Conservation (phyloP, 2,113 vertebrate species). For the Pedionomus torquatus region DNA sequence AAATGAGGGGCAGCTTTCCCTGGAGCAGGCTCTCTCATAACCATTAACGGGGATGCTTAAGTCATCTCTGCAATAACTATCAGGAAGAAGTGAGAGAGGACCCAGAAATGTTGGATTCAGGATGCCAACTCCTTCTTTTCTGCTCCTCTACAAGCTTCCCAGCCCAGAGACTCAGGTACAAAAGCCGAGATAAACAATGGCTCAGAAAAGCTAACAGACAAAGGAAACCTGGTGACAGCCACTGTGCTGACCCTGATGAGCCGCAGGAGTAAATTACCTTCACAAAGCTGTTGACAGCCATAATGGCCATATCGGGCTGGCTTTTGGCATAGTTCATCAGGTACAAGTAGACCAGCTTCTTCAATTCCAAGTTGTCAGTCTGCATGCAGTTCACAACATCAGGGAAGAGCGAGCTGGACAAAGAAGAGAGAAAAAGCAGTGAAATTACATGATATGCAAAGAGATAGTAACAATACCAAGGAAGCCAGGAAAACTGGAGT, state of each 20-base stretch:
- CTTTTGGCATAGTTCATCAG: slow-evolving; percentile 99
- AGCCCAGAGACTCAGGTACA: background rate
- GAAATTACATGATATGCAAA: background rate
- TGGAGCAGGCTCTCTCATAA: background rate
- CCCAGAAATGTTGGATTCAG: background rate
- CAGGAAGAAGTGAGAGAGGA: background rate
- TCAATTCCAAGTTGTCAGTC: slow-evolving; percentile 97
- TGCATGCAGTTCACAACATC: slow-evolving; percentile 99
- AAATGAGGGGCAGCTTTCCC: background rate
- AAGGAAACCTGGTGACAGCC: background rate
- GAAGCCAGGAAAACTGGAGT: background rate
- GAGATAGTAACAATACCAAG: background rate
- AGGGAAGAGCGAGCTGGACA: slow-evolving; percentile 90
- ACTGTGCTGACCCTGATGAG: background rate
- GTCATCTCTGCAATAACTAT: background rate
- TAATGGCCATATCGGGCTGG: slow-evolving; percentile 99
- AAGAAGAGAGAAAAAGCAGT: background rate
- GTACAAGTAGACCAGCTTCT: slow-evolving; percentile 98
- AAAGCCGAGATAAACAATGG: background rate
- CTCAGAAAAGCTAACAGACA: background rate
- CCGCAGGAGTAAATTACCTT: slow-evolving; percentile 80
- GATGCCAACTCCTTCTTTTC: background rate
- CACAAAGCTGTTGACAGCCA: slow-evolving; percentile 99
- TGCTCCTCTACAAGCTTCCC: background rate
- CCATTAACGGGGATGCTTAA: background rate